These are phyloP conservation scores for Anolis carolinensis DNA, from an alignment of 2,113 vertebrate species.

Conservation along the genomic window DNA sequence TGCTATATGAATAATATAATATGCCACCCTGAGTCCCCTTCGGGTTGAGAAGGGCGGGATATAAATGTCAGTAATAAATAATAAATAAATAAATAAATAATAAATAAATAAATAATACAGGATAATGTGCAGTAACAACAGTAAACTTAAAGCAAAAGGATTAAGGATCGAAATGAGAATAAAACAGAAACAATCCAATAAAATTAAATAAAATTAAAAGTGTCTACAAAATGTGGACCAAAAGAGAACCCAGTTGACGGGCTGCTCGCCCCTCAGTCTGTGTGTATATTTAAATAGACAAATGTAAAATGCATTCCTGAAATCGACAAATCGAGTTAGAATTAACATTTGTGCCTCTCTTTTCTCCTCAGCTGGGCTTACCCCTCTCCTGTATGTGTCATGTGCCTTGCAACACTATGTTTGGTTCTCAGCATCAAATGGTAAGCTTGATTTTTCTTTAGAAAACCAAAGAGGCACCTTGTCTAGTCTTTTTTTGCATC, in stretches of 20 bases:
- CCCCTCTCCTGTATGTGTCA: constrained; percentile 86
- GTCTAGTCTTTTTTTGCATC: not conserved
- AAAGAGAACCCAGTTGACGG: not conserved
- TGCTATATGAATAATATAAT: no score
- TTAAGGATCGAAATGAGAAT: no score
- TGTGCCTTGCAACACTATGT: constrained; percentile 97
- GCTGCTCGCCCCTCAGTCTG: not conserved
- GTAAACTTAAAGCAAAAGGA: no score
- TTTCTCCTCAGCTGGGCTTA: constrained; percentile 75
- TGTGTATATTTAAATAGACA: not conserved
- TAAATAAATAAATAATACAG: no score
- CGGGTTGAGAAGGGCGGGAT: no score
- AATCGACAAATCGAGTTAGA: not conserved
- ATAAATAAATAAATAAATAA: no score
- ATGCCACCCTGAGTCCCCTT: no score
- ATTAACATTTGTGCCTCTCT: constrained; percentile 12
- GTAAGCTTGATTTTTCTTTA: constrained; percentile 72
- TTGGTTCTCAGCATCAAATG: constrained; percentile 98
- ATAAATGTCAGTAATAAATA: no score
- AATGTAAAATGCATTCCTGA: not conserved
- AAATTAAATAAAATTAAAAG: no score
- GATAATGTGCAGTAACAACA: no score
- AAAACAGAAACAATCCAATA: no score
- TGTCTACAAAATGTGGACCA: not conserved
- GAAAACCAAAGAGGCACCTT: not conserved